Evolutionary conservation across 2,797 vertebrate genomes (phyloP), one percentile per base, ranked within the genome.

Genomic region (Alectoris magna): DNA sequence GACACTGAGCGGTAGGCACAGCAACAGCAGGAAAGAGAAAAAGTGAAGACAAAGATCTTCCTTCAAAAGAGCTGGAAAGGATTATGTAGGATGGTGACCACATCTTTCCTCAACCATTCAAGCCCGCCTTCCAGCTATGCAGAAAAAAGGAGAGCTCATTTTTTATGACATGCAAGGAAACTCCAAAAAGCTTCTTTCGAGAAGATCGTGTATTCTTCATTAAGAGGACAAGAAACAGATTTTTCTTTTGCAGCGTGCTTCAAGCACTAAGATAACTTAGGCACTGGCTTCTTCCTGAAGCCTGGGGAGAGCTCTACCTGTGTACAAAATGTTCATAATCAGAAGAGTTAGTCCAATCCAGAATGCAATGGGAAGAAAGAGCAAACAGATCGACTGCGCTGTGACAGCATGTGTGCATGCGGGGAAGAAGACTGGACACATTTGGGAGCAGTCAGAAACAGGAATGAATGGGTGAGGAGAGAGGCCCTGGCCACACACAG

Each of bases 1-100:
- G 82, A 93, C 85, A 84, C 69, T 55, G 82, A 87, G 73, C 26
- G 41, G 92, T 6, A 92, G 73, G 85, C 85, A 88, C 76, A 88
- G 85, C 63, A 94, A 86, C 17, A 86, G 85, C 85, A 84, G 55
- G 55, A 91, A 46, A 77, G 79, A 89, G 62, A 84, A 93, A 91
- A 94, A 91, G 53, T 69, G 87, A 75, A 84, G 83, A 96, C 83
- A 90, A 91, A 91, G 60, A 82, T 73, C 90, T 73, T 92, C 70
- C 94, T 95, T 92, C 80, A 92, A 93, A 95, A 92, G 82, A 86
- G 68, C 44, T 90, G 87, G 90, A 96, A 88, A 88, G 80, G 80
- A 84, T 93, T 95, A 91, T 82, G 91, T 44, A 90, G 91, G 85
- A 86, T 76, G 89, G 91, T 95, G 95, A 93, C 84, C 60, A 82